Percentiles rank a stretch among this genome's conserved stretches.
phyloP scores from a whole-genome alignment of 2,113 vertebrate genomes.

The Channa argus region DNA sequence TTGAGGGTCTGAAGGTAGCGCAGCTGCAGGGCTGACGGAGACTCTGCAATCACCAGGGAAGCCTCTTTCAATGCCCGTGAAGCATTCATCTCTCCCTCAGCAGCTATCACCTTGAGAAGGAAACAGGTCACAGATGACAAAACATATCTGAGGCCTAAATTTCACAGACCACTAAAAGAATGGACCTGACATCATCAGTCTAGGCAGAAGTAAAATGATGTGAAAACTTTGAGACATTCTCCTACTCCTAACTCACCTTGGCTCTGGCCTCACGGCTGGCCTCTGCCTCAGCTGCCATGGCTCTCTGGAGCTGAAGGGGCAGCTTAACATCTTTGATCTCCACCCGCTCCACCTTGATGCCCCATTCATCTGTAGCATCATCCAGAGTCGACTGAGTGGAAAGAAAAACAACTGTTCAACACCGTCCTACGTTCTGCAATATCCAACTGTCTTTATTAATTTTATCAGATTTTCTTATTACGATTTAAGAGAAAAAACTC shows the following conservation, averaged over 20 bases:
- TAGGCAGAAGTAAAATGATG: no score
- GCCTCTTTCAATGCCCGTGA: conserved; percentile 93
- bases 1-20: conserved; percentile 94
- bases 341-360: conserved; percentile 97
- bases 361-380: conserved; percentile 94
- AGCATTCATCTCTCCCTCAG: conserved; percentile 93
- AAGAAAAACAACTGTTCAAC: not conserved
- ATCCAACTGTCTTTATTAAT: no score
- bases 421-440: no score
- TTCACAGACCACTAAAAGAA: not conserved
- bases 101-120: conserved; percentile 88
- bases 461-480: no score
- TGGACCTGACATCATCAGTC: no score
- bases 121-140: not conserved
- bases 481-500: no score
- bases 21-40: conserved; percentile 92
- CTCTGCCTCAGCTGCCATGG: conserved; percentile 98
- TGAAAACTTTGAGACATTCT: no score
- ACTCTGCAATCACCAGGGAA: conserved; percentile 91
- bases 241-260: conserved; percentile 83
- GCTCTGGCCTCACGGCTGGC: conserved; percentile 93
- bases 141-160: not conserved
- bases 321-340: conserved; percentile 98
- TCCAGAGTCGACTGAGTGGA: conserved; percentile 86
- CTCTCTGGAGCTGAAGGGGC: conserved; percentile 94